Evolutionary conservation across 2,797 vertebrate species (phyloP), one percentile per base, ranked within the genome.

Genomic region (Poliocrania exsul): DNA sequence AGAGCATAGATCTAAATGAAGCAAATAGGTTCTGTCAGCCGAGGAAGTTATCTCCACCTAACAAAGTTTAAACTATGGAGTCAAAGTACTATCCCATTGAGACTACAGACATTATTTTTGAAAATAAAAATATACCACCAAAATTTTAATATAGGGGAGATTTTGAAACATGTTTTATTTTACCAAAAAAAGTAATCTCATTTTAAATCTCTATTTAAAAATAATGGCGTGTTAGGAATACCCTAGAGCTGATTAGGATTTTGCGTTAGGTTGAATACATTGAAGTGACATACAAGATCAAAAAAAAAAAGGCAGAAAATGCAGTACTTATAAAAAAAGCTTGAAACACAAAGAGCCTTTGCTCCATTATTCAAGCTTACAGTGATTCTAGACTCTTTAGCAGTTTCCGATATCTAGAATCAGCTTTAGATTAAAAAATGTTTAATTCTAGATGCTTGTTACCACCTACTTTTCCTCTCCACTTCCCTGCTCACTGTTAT

Each of bases 41-140:
- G 50, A 89, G 38, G 16, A 94, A 91, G 69, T 69, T 89, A 72
- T 72, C 69, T 83, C 58, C 69, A 72, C 11, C 62, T 72, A 89
- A 84, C 79, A 95, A 91, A 93, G 37, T 29, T 93, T 70, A 57
- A 86, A 82, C 10, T 46, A 26, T 19, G 15, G 82, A 65, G 56
- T 28, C 16, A 89, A 57, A 20, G 42, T 33, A 83, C 26, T 50
- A 21, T 42, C 46, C 23, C 28, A 74, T 0, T 74, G 20, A 91
- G 42, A 85, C 25, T 49, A 85, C 11, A 26, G 3, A 38, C 0
- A 13, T 38, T 12, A 20, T 3, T 69, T 42, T n/a, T 38, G 1
- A 25, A 58, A 85, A 74, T 7, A 13, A 60, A 78, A 56, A 21
- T 13, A 60, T 16, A 50, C 7, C 10, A 54, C 13, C 29, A 29